A percentile compares a stretch with the other conserved stretches of the same genome.
Evolutionary conservation across 2,113 vertebrate species (phyloP).

Genomic region (Bufo gargarizans): DNA sequence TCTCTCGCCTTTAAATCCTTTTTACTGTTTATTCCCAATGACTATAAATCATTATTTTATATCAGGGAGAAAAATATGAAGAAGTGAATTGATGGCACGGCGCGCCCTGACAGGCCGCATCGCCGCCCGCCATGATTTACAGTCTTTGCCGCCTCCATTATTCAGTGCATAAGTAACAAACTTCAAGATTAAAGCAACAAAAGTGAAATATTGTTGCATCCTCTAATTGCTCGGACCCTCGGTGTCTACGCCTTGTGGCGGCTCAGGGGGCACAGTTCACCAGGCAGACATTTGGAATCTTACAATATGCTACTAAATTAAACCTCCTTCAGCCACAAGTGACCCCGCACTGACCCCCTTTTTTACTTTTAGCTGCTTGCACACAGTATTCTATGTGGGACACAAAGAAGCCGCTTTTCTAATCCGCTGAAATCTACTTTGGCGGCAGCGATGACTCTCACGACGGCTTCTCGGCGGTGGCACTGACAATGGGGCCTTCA

Average conservation of each 20-base stretch:
- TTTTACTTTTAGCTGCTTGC: slow-evolving; percentile 40
- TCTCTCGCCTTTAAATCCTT: not conserved
- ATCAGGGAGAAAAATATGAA: not conserved
- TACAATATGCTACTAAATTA: slow-evolving; percentile 33
- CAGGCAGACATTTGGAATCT: slow-evolving; percentile 26
- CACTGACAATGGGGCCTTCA: slow-evolving; percentile 29
- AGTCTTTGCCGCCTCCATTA: slow-evolving; percentile 49
- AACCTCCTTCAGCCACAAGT: slow-evolving; percentile 51
- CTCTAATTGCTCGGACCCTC: slow-evolving; percentile 2
- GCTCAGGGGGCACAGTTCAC: slow-evolving; percentile 34
- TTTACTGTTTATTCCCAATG: not conserved
- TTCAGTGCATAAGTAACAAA: slow-evolving; percentile 17
- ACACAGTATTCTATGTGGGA: slow-evolving; percentile 14
- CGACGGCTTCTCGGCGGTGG: not conserved
- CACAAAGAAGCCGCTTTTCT: slow-evolving; percentile 46
- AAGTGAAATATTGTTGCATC: slow-evolving; percentile 29
- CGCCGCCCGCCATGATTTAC: not conserved
- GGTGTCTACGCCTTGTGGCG: not conserved
- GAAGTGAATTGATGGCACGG: not conserved
- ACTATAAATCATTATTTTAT: not conserved
- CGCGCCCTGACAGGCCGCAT: not conserved
- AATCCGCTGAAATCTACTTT: slow-evolving; percentile 24
- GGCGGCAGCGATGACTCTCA: slow-evolving; percentile 9
- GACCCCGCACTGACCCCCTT: slow-evolving; percentile 32
- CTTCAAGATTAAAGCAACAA: slow-evolving; percentile 7